phyloP scores from a whole-genome alignment of 2,888 invertebrate genomes.

The Drosophila paracracens region DNA sequence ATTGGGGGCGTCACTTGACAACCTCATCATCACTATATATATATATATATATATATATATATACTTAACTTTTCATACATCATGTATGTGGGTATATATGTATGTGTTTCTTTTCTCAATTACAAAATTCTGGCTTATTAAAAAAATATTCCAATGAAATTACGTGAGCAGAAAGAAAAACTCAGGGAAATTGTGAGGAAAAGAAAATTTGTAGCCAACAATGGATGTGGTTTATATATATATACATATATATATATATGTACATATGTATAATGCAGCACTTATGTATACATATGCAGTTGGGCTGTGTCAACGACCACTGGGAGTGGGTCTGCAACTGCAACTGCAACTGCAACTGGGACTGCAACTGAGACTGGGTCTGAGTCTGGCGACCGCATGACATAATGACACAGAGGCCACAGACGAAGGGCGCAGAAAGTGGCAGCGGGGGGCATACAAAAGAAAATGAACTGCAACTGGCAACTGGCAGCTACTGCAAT shows the following conservation, averaged over 20 bases:
- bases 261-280: not conserved
- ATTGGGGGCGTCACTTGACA: slow-evolving; percentile 49
- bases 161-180: slow-evolving; percentile 38
- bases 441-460: slow-evolving; percentile 35
- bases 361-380: not conserved
- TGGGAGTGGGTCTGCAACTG: slow-evolving; percentile 3
- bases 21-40: slow-evolving; percentile 8
- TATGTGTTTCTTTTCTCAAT: not conserved
- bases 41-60: not conserved
- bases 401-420: slow-evolving; percentile 61
- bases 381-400: slow-evolving; percentile 55
- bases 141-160: slow-evolving; percentile 33
- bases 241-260: not conserved
- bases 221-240: slow-evolving; percentile 11
- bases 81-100: not conserved
- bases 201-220: slow-evolving; percentile 28
- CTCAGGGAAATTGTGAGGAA: slow-evolving; percentile 20
- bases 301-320: slow-evolving; percentile 33
- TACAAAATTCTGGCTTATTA: not conserved
- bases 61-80: not conserved
- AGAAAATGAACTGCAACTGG: slow-evolving; percentile 38
- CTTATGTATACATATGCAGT: not conserved
- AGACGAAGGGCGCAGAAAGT: slow-evolving; percentile 18
- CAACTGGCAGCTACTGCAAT: not conserved
- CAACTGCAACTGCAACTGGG: slow-evolving; percentile 5